Evolutionary conservation across 2,888 invertebrate species (phyloP), one percentile per base, ranked within the genome.

Genomic region (Drosophila gaucha): DNA sequence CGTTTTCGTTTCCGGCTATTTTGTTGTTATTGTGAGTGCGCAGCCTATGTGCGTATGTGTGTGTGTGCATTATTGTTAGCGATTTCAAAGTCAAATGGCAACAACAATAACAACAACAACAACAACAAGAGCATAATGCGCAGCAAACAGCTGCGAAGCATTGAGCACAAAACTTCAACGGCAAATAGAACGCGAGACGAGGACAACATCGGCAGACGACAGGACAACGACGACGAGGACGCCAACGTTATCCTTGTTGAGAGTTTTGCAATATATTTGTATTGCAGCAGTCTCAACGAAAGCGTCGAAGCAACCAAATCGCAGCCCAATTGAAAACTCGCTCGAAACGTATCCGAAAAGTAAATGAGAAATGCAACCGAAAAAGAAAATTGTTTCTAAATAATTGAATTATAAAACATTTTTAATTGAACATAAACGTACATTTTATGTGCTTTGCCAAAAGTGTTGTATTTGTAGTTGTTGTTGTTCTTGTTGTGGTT

Each of bases 201-300:
- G 63, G 66, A 74, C 51, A 68, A 67, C 78, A 64, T 67, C 74
- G 74, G 63, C 60, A 71, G 73, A 43, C 72, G 66, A 64, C 62
- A 69, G 64, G 74, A 63, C 67, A 58, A 67, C 72, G 70, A 51
- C 59, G 56, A 66, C 68, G 67, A 62, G 76, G 73, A 66, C 76
- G 71, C 66, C 64, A 72, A 72, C 78, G 76, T 57, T 78, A 88
- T 87, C 89, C 89, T 87, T 84, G 88, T 83, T 83, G 82, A 87
- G 86, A 86, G 89, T 88, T 89, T 88, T 74, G 86, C 89, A 86
- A 88, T 84, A 86, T 80, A 83, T 73, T 86, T 80, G 78, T 86
- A 88, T 86, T 88, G 86, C 86, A 80, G 87, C 90, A 89, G 89
- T 90, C 88, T 78, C 78, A 80, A 74, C 85, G 83, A 73, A 90